These are phyloP conservation scores for Drosophila parvula DNA, from an alignment of 1,140 invertebrate genomes.

Conservation along the genomic window DNA sequence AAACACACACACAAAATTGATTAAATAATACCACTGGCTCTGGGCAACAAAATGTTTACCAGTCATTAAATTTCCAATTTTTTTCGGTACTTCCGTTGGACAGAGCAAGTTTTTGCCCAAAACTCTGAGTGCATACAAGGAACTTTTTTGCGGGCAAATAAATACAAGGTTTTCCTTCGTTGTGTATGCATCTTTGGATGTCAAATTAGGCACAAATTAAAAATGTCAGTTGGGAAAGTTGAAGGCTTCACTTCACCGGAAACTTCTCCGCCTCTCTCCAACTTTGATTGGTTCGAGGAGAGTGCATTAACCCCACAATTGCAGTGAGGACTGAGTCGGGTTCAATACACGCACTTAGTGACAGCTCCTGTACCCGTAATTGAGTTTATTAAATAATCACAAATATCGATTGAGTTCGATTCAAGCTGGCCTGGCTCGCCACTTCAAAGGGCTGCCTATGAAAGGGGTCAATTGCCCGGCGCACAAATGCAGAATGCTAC, in stretches of 20 bases:
- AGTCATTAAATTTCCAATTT: constrained; percentile 16
- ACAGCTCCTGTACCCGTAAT: constrained; percentile 50
- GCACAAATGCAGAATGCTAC: constrained; percentile 66
- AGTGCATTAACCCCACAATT: constrained; percentile 62
- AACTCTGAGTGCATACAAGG: constrained; percentile 14
- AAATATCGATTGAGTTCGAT: constrained; percentile 71
- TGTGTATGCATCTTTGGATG: constrained; percentile 51
- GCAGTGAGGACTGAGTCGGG: neutral
- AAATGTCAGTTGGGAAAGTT: constrained; percentile 69
- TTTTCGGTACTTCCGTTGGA: neutral
- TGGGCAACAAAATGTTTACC: constrained; percentile 1
- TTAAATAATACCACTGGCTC: neutral
- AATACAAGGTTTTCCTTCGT: neutral
- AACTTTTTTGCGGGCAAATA: constrained; percentile 47
- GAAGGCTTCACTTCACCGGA: constrained; percentile 19
- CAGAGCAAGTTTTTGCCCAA: constrained; percentile 32
- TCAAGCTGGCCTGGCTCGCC: constrained; percentile 2
- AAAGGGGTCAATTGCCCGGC: constrained; percentile 55
- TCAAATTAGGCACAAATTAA: constrained; percentile 75
- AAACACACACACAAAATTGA: neutral
- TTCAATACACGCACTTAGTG: constrained; percentile 43
- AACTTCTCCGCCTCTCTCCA: constrained; percentile 2
- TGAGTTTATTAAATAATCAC: constrained; percentile 82
- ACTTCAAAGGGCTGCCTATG: constrained; percentile 26
- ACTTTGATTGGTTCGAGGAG: constrained; percentile 25